A percentile compares a stretch with the other conserved stretches of the same genome.
These are phyloP conservation scores for Sinhomidia bicolor DNA, from an alignment of 2,888 invertebrate species.

Conservation along the genomic window DNA sequence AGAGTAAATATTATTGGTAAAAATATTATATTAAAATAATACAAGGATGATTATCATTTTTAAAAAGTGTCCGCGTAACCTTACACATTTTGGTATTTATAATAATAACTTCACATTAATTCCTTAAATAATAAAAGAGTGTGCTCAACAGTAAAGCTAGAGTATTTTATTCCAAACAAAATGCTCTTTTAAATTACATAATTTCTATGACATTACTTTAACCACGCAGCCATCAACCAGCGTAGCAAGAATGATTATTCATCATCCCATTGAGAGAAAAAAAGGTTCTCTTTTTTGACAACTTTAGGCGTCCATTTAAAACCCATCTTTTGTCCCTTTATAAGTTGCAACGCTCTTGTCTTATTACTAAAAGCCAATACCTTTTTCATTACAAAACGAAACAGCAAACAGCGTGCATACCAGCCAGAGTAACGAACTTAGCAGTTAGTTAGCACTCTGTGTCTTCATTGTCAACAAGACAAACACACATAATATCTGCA, in stretches of 20 bases:
- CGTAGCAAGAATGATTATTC: no score
- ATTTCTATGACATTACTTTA: conserved; percentile 1
- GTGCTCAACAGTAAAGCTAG: not conserved
- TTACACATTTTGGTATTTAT: not conserved
- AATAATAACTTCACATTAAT: no score
- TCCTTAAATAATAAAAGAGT: not conserved
- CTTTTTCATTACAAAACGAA: no score
- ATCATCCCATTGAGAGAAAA: not conserved
- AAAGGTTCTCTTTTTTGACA: no score
- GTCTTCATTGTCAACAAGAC: not conserved
- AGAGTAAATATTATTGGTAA: no score
- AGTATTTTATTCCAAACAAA: not conserved
- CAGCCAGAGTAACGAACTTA: not conserved
- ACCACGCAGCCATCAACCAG: not conserved
- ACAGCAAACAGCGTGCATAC: no score
- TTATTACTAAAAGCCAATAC: no score
- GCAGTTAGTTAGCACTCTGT: not conserved
- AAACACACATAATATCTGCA: not conserved
- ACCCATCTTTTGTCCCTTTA: conserved; percentile 4
- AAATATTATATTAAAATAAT: no score
- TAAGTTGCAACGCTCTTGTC: no score
- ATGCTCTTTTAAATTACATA: not conserved
- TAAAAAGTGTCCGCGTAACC: not conserved
- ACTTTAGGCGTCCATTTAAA: conserved; percentile 9
- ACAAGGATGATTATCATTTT: not conserved